phyloP scores from a whole-genome alignment of 1,140 invertebrate genomes.

The Cherax quadricarinatus region DNA sequence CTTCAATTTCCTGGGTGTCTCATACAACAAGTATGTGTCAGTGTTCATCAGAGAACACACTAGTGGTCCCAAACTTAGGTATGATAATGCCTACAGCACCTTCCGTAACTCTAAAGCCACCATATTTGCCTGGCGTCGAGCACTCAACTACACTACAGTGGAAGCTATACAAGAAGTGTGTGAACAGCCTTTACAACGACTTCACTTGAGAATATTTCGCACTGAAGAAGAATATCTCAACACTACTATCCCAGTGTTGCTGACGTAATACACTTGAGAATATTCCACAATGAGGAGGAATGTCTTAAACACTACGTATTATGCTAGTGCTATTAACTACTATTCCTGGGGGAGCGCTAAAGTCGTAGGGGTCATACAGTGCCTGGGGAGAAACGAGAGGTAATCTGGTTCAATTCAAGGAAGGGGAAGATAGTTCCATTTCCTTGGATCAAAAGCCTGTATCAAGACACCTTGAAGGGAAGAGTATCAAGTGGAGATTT shows the following conservation, averaged over 20 bases:
- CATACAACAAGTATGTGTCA: slow-evolving; percentile 57
- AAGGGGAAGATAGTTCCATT: too few relatives aligned
- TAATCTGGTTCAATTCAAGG: too few relatives aligned
- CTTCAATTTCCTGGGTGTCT: slow-evolving; percentile 73
- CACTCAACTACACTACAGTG: slow-evolving; percentile 58
- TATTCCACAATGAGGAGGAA: slow-evolving; percentile 63
- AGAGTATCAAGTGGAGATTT: too few relatives aligned
- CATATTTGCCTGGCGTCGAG: slow-evolving; percentile 69
- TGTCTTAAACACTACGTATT: slow-evolving; percentile 56
- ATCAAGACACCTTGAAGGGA: too few relatives aligned
- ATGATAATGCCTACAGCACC: slow-evolving; percentile 66
- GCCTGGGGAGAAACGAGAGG: too few relatives aligned
- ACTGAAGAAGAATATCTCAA: slow-evolving; percentile 68
- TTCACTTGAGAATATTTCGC: slow-evolving; percentile 53
- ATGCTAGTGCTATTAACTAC: slow-evolving; percentile 49
- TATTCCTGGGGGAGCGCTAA: too few relatives aligned
- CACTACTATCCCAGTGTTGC: slow-evolving; percentile 54
- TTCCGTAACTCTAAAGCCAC: slow-evolving; percentile 70
- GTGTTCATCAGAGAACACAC: slow-evolving; percentile 71
- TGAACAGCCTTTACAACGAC: slow-evolving; percentile 52
- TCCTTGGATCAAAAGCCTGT: too few relatives aligned
- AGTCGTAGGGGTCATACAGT: too few relatives aligned
- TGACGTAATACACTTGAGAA: slow-evolving; percentile 33
- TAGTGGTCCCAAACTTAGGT: slow-evolving; percentile 20
- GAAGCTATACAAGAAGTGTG: slow-evolving; percentile 63